A percentile compares a stretch with the other conserved stretches of the same genome.
Conservation (phyloP, 2,113 vertebrate species). For the Sylvietta virens region DNA sequence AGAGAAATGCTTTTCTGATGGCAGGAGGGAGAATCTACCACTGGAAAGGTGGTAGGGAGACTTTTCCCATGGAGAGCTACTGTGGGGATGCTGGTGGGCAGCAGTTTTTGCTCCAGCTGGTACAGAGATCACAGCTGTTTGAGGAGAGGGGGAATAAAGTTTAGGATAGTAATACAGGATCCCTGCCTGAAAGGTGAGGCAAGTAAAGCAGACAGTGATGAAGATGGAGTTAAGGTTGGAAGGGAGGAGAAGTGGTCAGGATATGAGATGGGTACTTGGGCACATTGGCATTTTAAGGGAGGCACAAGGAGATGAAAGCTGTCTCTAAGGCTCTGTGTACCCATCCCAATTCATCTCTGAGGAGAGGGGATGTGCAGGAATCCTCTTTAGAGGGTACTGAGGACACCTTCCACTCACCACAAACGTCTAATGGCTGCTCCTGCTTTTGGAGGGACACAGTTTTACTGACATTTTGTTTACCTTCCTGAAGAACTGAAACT, state of each 20-base stretch:
- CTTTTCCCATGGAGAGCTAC: background rate
- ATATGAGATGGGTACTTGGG: fast-evolving
- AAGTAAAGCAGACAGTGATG: background rate
- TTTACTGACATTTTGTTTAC: background rate
- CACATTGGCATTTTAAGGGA: background rate
- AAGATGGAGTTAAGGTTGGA: background rate
- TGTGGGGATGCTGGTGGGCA: background rate
- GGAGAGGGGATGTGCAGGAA: background rate
- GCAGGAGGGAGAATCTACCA: background rate
- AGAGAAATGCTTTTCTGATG: background rate
- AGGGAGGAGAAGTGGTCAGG: background rate
- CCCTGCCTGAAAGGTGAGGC: background rate
- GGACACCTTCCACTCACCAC: background rate
- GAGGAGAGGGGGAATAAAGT: background rate
- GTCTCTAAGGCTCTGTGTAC: background rate
- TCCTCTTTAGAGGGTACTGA: background rate
- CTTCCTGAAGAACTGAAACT: background rate
- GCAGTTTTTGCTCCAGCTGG: background rate
- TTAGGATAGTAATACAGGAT: background rate
- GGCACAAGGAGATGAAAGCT: background rate
- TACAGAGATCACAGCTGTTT: background rate
- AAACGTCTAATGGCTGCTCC: background rate
- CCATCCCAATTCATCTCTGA: background rate
- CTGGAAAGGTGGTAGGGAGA: background rate
- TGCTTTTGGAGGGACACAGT: background rate